phyloP scores from a whole-genome alignment of 35 echinoderm and acorn worm species.

The Patiria miniata region DNA sequence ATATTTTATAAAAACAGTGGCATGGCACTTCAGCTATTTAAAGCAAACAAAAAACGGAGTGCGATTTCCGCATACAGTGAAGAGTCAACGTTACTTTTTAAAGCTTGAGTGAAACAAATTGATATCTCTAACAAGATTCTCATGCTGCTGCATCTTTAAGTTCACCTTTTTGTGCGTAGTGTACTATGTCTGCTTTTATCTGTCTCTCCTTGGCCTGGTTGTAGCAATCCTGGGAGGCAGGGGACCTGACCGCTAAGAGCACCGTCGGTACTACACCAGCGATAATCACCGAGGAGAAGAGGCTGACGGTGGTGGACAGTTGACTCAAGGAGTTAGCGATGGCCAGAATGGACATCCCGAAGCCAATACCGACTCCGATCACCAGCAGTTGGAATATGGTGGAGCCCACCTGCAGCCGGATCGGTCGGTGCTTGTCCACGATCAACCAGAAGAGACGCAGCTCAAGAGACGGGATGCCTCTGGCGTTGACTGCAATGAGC shows the following conservation, averaged over 20 bases:
- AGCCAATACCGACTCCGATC: constrained; percentile 57
- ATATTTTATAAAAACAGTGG: too few species aligned
- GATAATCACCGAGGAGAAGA: constrained; percentile 75
- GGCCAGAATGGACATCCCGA: constrained; percentile 72
- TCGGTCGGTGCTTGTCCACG: constrained; percentile 62
- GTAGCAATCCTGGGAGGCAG: constrained; percentile 60
- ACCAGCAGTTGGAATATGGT: constrained; percentile 36
- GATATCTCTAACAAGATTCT: not conserved
- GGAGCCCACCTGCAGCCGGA: constrained; percentile 43
- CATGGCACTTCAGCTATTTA: too few species aligned
- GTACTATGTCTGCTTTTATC: constrained; percentile 42
- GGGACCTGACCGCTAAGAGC: constrained; percentile 62
- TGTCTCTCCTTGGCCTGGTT: constrained; percentile 57
- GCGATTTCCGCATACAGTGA: too few species aligned
- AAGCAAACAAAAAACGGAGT: too few species aligned
- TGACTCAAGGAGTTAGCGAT: constrained; percentile 69
- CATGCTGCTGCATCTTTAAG: constrained; percentile 3
- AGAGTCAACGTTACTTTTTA: too few species aligned
- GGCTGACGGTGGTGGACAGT: constrained; percentile 68
- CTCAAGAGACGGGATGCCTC: constrained; percentile 58
- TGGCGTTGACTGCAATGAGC: constrained; percentile 12
- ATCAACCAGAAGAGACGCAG: constrained; percentile 58
- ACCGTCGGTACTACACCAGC: constrained; percentile 69
- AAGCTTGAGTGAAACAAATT: too few species aligned
- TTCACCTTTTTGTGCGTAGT: constrained; percentile 28